phyloP scores from a whole-genome alignment of 2,888 invertebrate species.

The Pollenia griseotomentosa region DNA sequence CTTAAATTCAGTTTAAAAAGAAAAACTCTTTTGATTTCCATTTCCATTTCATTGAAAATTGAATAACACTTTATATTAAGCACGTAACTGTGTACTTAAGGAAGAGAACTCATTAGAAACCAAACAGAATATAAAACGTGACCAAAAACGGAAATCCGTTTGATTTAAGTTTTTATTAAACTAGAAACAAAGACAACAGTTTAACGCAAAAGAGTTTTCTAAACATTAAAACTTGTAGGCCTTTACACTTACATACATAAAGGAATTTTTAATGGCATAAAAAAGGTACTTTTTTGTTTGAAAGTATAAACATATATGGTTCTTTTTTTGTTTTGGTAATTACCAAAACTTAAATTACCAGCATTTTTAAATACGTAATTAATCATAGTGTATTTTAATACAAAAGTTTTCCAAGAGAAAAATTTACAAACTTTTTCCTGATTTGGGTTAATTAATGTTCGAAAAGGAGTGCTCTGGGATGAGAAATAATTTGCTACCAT shows the following conservation, averaged over 20 bases:
- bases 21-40: too few species aligned
- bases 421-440: background rate
- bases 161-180: slow-evolving; percentile 56
- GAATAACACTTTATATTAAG: background rate
- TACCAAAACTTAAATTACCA: slow-evolving; percentile 26
- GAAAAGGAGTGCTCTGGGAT: background rate
- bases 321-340: background rate
- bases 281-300: background rate
- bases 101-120: slow-evolving; percentile 18
- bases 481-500: background rate
- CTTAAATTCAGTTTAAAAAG: too few species aligned
- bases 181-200: background rate
- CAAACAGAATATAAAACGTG: slow-evolving; percentile 54
- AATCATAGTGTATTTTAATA: slow-evolving; percentile 34
- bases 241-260: background rate
- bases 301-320: background rate
- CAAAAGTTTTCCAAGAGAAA: background rate
- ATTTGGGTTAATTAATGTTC: slow-evolving; percentile 14
- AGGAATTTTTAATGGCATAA: background rate
- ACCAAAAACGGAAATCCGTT: slow-evolving; percentile 68
- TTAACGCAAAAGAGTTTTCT: background rate
- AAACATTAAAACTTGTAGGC: background rate
- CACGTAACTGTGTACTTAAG: background rate
- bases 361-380: slow-evolving; percentile 19
- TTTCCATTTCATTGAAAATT: background rate